Base-by-base conservation (phyloP, 2,888 invertebrate species). In the Pseudococcus viburni region DNA sequence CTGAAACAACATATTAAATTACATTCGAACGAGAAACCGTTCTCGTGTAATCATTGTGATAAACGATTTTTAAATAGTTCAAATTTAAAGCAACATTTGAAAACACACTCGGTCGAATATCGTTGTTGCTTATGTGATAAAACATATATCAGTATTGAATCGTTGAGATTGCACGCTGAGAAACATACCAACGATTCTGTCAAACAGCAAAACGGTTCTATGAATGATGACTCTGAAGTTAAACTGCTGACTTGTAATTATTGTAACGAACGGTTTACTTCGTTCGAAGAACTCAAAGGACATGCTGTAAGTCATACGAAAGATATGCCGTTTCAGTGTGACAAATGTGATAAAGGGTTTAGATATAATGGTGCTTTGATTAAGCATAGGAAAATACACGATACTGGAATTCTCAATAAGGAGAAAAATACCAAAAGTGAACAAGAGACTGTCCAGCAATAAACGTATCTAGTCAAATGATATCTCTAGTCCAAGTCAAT, bases 401-500 rank as follows among this genome's bases (percentile, higher is more conserved):
- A 64, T 48, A 46, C 39, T 94, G 94, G 86, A 93, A 92, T 91
- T 94, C 55, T 64, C 12, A 22, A 22, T 64, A 64, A 64, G 4
- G 19, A 19, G 4, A 64, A 55, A 17, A 55, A 46, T 12, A 12
- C 46, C 12, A 46, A 46, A 15, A 42, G 26, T 33, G 26, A 33
- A 33, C 26, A 3, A 33, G 26, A 51, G 48, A 51, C 59, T 83
- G 80, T 46, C 19, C 46, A 83, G 19, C n/a, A 46, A 83, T 46
- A 46, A 83, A 83, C 33, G 73, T 83, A 19, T 42, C 46, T 83
- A 46, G 39, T 83, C 42, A 83, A 77, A 83, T 33, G 73, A 73
- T 33, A 19, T 46, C 42, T 83, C 46, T 46, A 19, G 19, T 83
- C 19, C 46, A 83, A 83, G 80, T 83, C 80, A 83, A 33, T 46